A percentile compares a stretch with the other conserved stretches of the same genome.
These are phyloP conservation scores for Catharus ustulatus DNA, from an alignment of 2,797 vertebrate genomes.

Conservation along the genomic window DNA sequence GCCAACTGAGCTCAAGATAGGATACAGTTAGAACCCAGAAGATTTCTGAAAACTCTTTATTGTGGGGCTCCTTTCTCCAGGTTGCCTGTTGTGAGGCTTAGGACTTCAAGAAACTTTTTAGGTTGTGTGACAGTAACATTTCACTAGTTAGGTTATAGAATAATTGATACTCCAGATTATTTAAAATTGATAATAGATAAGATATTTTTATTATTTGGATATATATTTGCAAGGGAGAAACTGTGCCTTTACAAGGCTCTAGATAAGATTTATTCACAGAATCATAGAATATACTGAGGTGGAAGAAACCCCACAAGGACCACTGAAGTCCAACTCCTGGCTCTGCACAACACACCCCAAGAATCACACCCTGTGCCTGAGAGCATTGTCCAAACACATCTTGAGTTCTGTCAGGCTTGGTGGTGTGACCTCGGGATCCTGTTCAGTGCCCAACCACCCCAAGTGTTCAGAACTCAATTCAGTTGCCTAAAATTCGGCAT, in stretches of 20 bases:
- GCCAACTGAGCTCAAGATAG: not conserved
- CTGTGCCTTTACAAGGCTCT: not conserved
- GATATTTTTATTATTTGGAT: not conserved
- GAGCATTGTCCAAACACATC: fast-evolving
- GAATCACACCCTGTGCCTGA: not conserved
- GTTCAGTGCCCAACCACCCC: not conserved
- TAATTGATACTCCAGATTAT: not conserved
- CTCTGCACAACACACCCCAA: not conserved
- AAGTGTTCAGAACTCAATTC: not conserved
- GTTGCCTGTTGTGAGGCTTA: not conserved
- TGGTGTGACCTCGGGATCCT: not conserved
- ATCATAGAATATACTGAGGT: not conserved
- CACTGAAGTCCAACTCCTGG: fast-evolving
- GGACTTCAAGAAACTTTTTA: not conserved
- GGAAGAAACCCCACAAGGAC: not conserved
- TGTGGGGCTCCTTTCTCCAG: not conserved
- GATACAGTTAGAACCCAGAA: not conserved
- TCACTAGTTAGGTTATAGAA: not conserved
- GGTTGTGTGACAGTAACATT: not conserved
- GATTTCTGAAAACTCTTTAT: not conserved
- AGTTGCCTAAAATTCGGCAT: not conserved
- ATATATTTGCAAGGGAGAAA: not conserved
- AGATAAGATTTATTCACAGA: not conserved
- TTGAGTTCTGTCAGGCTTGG: not conserved
- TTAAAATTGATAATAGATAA: not conserved